Evolutionary conservation across 92 coral and sea anemone genomes (phyloP), one percentile per base, ranked within the genome.

Genomic region (Phenganax marumi): DNA sequence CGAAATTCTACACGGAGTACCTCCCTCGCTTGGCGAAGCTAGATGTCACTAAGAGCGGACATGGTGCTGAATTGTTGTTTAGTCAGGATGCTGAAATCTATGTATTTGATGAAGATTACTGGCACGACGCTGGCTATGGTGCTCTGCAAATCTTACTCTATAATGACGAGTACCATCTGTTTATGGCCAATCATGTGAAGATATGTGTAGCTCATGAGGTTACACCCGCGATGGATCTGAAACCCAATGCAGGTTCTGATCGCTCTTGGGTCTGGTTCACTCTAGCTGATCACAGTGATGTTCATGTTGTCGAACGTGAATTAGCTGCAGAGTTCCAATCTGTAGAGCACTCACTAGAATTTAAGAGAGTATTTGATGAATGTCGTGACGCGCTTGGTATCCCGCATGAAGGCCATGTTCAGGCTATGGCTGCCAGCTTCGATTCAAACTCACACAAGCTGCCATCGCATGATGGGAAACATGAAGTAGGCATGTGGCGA

Each of bases 221-320:
- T 61, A 87, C 87, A 3, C 68, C 72, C 21, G 87, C 82, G 22
- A 91, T 91, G 92, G 84, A 84, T 48, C 95, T 91, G 47, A 82
- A 80, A 50, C 92, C 92, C 0, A 91, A 86, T 61, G 63, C 89
- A 24, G 87, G 86, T 2, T 86, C 89, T 12, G 95, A 91, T 68
- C 95, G 95, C 12, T 84, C 95, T 9, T 91, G 92, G 95, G 86
- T 89, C 52, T 91, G 95, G 95, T 73, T 69, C 56, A 89, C 90
- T 8, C 72, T 84, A 25, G 91, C 91, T 1, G 95, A 91, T 61
- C 81, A 86, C 25, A 81, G 92, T 33, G 91, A 89, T 9, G 92
- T 86, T 68, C 81, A 61, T 25, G 89, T 84, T 21, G 51, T 58
- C 10, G 69, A 88, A 22, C 90, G 89, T 71, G 85, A 91, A 58